Base-by-base conservation (phyloP, 2,797 vertebrate genomes). In the Smutsia gigantea region DNA sequence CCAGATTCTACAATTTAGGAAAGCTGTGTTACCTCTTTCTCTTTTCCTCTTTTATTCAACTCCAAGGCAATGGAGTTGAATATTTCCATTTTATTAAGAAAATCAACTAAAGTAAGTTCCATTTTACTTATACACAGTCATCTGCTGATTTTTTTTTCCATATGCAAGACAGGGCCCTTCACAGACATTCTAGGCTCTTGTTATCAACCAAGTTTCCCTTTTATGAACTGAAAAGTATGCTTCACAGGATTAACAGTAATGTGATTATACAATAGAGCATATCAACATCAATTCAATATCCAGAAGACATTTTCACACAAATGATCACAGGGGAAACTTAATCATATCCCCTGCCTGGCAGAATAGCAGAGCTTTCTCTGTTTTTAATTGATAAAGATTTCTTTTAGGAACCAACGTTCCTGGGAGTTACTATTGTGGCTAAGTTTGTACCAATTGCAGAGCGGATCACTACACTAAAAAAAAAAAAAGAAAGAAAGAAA, bases 211-310 rank as follows among this genome's bases (percentile, higher is more conserved):
- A 75, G 3, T 18, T 93, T 61, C 18, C 15, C 64, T 75, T 95
- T 84, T 34, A 63, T 37, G 25, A 94, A 85, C 29, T 61, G 87
- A 91, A 94, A 95, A 72, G 37, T 63, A 74, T n/a, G 7, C 42
- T 91, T 74, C 46, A 64, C 25, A 59, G 77, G 82, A 88, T 64
- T 72, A 46, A 51, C 27, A 90, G 19, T 21, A 64, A 57, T 49
- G 9, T 83, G 64, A 82, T 78, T 77, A 92, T 21, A 90, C 4
- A 82, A 39, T 31, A n/a, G 9, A 87, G 64, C 42, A 61, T 39
- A 21, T 66, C 29, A 46, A 46, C 71, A 66, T 71, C 46, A 79
- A 82, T 61, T 85, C 72, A 72, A 27, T 79, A 95, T 57, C 23
- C 42, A 81, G 46, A 68, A 90, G 64, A 75, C 34, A 72, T 61